A percentile compares a stretch with the other conserved stretches of the same genome.
These are phyloP conservation scores for Gryon sp. DNA, from an alignment of 1,140 invertebrate genomes.

Conservation along the genomic window DNA sequence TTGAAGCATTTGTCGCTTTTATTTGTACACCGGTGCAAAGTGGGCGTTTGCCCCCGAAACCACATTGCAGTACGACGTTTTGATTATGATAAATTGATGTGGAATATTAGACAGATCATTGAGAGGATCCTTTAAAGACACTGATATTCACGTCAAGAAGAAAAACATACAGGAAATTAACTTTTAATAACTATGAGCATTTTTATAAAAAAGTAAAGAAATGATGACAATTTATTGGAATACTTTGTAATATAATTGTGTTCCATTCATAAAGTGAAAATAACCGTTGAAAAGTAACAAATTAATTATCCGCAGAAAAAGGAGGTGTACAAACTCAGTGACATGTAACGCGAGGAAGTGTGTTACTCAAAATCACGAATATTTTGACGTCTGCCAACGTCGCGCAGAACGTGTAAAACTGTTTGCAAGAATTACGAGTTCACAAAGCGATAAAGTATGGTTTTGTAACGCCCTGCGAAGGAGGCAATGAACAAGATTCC, in stretches of 20 bases:
- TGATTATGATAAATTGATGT: constrained; percentile 37
- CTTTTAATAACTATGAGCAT: no score
- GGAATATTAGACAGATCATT: no score
- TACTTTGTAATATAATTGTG: no score
- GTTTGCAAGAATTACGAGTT: constrained; percentile 78
- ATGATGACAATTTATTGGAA: no score
- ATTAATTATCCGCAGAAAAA: constrained; percentile 37
- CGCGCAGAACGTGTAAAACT: constrained; percentile 69
- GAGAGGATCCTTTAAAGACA: no score
- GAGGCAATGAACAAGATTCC: constrained; percentile 72
- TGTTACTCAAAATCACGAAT: constrained; percentile 50
- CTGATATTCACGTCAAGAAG: no score
- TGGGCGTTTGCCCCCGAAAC: constrained; percentile 6
- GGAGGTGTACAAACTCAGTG: constrained; percentile 13
- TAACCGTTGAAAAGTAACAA: constrained; percentile 10
- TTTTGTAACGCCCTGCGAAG: constrained; percentile 71
- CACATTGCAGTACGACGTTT: constrained; percentile 13
- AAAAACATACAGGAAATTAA: no score
- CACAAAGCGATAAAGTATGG: constrained; percentile 76
- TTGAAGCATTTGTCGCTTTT: constrained; percentile 14
- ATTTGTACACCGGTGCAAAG: neutral
- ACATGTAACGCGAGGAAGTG: constrained; percentile 11
- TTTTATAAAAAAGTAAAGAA: no score
- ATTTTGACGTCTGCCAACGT: constrained; percentile 60
- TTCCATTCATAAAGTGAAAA: no score